Percentiles rank a stretch among this genome's conserved stretches.
Conservation (phyloP, 1,140 invertebrate genomes). For the Atta cephalotes region DNA sequence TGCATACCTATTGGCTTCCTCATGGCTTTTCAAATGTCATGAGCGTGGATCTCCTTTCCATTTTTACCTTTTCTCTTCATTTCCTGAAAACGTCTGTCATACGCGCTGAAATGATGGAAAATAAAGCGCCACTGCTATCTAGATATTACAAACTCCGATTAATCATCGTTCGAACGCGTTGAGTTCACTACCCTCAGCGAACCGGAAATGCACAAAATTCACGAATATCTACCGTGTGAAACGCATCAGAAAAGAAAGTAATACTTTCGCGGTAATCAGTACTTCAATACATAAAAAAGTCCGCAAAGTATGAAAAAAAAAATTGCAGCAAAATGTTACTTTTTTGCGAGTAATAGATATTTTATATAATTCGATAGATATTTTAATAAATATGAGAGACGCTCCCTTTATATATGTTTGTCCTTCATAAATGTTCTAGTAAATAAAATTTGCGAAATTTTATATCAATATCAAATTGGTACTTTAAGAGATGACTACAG, state of each 20-base stretch:
- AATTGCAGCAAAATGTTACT: background rate
- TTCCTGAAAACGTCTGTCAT: slow-evolving; percentile 54
- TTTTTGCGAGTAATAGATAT: background rate
- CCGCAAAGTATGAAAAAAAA: background rate
- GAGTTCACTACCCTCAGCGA: slow-evolving; percentile 12
- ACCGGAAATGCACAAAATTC: background rate
- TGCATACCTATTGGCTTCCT: slow-evolving; percentile 14
- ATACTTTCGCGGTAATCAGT: slow-evolving; percentile 18
- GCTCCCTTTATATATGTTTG: background rate
- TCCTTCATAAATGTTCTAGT: background rate
- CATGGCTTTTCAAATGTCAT: slow-evolving; percentile 55
- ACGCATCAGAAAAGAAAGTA: background rate
- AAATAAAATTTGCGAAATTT: background rate
- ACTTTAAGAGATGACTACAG: background rate
- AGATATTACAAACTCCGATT: slow-evolving; percentile 47
- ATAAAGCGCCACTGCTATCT: slow-evolving; percentile 51
- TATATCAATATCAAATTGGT: background rate
- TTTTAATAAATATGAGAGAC: slow-evolving; percentile 13
- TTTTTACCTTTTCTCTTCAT: slow-evolving; percentile 45
- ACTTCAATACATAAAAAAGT: background rate
- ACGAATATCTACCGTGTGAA: slow-evolving; percentile 10
- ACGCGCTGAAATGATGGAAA: slow-evolving; percentile 39
- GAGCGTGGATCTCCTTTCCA: slow-evolving; percentile 21
- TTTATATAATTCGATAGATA: too few relatives aligned
- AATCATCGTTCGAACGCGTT: slow-evolving; percentile 41